These are phyloP conservation scores for Neopipo cinnamomea DNA, from an alignment of 2,113 vertebrate species.

Conservation along the genomic window DNA sequence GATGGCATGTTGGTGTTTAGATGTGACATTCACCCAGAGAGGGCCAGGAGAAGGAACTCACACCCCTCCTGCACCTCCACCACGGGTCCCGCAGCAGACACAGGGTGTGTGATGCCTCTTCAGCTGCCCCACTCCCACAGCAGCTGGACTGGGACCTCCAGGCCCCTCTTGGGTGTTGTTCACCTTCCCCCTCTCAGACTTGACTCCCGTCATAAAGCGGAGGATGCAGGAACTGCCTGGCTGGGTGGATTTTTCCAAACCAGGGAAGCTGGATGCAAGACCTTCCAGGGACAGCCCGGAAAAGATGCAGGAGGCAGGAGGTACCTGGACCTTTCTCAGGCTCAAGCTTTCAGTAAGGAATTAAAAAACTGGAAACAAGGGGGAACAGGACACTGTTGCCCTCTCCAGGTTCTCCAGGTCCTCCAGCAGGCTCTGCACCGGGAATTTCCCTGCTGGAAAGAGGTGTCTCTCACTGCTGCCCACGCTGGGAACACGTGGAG, in stretches of 20 bases:
- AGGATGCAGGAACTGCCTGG: background rate
- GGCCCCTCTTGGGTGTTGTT: background rate
- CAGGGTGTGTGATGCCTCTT: no score
- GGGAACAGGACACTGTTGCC: background rate
- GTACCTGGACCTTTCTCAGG: background rate
- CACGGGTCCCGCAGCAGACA: no score
- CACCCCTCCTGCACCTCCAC: no score
- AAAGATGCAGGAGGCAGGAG: background rate
- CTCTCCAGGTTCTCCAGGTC: background rate
- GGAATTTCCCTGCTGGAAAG: background rate
- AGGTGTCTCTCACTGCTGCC: background rate
- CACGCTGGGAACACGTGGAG: fast-evolving
- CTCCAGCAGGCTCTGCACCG: background rate
- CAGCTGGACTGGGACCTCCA: background rate
- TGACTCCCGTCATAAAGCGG: background rate
- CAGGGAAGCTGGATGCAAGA: background rate
- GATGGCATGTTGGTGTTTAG: no score
- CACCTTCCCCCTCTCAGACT: background rate
- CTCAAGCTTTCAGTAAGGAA: background rate
- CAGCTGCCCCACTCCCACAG: no score
- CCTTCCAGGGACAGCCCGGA: background rate
- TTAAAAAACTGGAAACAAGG: background rate
- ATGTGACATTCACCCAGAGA: no score
- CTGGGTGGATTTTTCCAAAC: background rate
- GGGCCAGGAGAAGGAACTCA: no score